Percentiles rank a stretch among this genome's conserved stretches.
Conservation (phyloP, 1,140 invertebrate genomes). For the Cydia pomonella region DNA sequence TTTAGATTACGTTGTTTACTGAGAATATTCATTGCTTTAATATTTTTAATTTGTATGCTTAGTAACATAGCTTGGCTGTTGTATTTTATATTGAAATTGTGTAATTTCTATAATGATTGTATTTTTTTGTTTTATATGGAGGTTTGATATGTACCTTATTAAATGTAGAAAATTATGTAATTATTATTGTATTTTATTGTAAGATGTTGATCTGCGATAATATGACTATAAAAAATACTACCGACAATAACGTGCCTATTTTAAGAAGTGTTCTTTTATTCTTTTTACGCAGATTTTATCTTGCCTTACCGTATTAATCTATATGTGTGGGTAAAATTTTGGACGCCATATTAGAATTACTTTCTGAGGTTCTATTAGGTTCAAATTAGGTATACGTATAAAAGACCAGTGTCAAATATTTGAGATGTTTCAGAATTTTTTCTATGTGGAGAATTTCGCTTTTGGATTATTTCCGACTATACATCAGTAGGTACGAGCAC, state of each 20-base stretch:
- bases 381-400: too few relatives aligned
- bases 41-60: slow-evolving; percentile 28
- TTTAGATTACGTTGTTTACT: slow-evolving; percentile 10
- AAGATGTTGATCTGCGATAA: background rate
- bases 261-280: background rate
- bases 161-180: background rate
- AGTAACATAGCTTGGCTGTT: slow-evolving; percentile 4
- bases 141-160: slow-evolving; percentile 29
- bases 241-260: background rate
- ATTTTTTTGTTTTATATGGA: slow-evolving; percentile 11
- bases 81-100: slow-evolving; percentile 21
- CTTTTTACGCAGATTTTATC: too few relatives aligned
- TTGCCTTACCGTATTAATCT: too few relatives aligned
- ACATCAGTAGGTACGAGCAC: too few relatives aligned
- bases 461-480: too few relatives aligned
- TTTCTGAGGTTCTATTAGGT: too few relatives aligned
- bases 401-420: too few relatives aligned
- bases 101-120: slow-evolving; percentile 15
- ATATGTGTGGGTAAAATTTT: too few relatives aligned
- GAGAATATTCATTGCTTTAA: slow-evolving; percentile 15
- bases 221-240: background rate
- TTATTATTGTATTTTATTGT: background rate
- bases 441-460: too few relatives aligned
- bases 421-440: too few relatives aligned
- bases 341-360: too few relatives aligned